Evolutionary conservation across 2,888 invertebrate species (phyloP), one percentile per base, ranked within the genome.

Genomic region (Eupithecia centaureata): DNA sequence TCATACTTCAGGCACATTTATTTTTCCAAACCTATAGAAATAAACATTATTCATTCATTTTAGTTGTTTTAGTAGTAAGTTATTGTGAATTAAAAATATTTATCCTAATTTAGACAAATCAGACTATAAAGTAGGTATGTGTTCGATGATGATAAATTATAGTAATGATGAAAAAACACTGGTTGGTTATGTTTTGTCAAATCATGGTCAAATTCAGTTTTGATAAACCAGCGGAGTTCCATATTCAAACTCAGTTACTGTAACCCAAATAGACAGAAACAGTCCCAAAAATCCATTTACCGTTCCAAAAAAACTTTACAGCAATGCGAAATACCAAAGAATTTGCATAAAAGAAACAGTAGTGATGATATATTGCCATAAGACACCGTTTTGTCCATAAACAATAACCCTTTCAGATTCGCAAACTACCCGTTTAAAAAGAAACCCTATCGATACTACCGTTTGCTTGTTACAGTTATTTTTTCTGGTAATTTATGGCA

Each of bases 401-500:
- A 83, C 83, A 84, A 83, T 80, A 86, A 86, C 86, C 85, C 86
- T 86, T 91, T 90, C 83, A 28, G 28, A 59, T 63, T 67, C 42
- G 32, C 61, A 54, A 81, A 88, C 90, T 88, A 87, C 91, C 83
- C 89, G 90, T 88, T 77, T 78, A 87, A 28, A 30, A 56, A 30
- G 12, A 64, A 64, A 58, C 57, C 63, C 83, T 82, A 89, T 86
- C 83, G 82, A 86, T 87, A 88, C 88, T 88, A 87, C 57, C 57
- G 57, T 59, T 59, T 18, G 10, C 32, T 56, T 59, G 59, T 59
- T 59, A 25, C 59, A 59, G 58, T 69, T 68, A 60, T 65, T 69
- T 61, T 81, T 78, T 72, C 73, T 75, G 75, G 80, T 87, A 88
- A 91, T 91, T 90, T 92, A 92, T 90, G 87, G 86, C 79, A 73